Base-by-base conservation (phyloP, 1,140 invertebrate genomes). In the Zaprionus taronus region DNA sequence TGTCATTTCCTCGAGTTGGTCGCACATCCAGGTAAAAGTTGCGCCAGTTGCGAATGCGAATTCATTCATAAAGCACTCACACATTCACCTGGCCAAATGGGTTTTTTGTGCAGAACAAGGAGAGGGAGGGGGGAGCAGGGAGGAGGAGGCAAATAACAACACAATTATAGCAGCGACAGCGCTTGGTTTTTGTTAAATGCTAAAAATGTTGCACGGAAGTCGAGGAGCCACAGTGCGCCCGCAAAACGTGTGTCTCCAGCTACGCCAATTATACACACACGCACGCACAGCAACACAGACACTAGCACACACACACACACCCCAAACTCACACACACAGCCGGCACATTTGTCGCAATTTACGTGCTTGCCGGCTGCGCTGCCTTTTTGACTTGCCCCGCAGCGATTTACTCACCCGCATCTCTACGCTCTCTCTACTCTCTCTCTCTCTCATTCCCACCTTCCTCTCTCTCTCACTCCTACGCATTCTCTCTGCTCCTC, bases 1-100 rank as follows among this genome's bases (percentile, higher is more conserved):
- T 83, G 70, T 86, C 83, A 77, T 87, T 76, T 77, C 51, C 64
- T 34, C 31, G 31, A 28, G 26, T 28, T 28, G 26, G 26, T 28
- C 26, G 26, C 58, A 68, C 60, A 70, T 26, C 38, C 44, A 83
- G 56, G 61, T 79, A 51, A 70, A 77, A 64, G 70, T 76, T 44
- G 22, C 60, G 28, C 28, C 49, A 34, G 36, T 57, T 69, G 28
- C 24, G 58, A 53, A 66, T 72, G 26, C 44, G 47, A 89, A 89
- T 90, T 84, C 84, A 89, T 81, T 89, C 84, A 89, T 90, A 79
- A 90, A 81, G 80, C 73, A 72, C 15, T 26, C 55, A 47, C 62
- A 53, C 38, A n/a, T 15, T 20, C 47, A 20, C 47, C 20, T 49
- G 47, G 2, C 1, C 78, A 84, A 81, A 87, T 84, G 85, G 79